A percentile compares a stretch with the other conserved stretches of the same genome.
phyloP scores from a whole-genome alignment of 2,888 invertebrate genomes.

The Eledona agricola region DNA sequence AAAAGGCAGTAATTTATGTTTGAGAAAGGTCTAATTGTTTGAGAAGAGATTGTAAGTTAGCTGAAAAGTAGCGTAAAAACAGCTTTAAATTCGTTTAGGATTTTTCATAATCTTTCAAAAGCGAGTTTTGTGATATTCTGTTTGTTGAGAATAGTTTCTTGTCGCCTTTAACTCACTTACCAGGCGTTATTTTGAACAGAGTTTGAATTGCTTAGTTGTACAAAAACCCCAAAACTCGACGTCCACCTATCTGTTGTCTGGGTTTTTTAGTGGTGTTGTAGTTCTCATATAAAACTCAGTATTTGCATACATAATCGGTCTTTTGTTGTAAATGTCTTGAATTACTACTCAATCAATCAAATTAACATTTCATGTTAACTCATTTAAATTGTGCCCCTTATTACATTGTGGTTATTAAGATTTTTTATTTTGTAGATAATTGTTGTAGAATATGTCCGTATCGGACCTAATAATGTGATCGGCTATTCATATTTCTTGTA shows the following conservation, averaged over 20 bases:
- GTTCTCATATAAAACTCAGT: constrained; percentile 36
- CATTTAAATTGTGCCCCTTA: constrained; percentile 30
- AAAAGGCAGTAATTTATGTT: constrained; percentile 27
- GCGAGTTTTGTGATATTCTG: constrained; percentile 7
- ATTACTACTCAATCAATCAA: constrained; percentile 28
- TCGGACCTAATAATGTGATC: constrained; percentile 55
- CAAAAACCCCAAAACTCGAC: constrained; percentile 46
- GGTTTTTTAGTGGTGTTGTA: constrained; percentile 30
- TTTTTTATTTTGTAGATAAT: constrained; percentile 52
- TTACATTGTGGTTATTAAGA: constrained; percentile 32
- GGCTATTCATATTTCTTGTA: constrained; percentile 53
- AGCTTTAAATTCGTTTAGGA: constrained; percentile 24
- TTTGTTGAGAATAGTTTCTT: constrained; percentile 3
- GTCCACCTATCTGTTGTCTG: constrained; percentile 45
- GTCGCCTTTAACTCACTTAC: too few relatives aligned
- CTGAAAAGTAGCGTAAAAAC: constrained; percentile 14
- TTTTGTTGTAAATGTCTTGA: constrained; percentile 25
- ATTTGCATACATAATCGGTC: constrained; percentile 28
- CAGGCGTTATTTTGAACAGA: too few relatives aligned
- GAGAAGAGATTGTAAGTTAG: constrained; percentile 9
- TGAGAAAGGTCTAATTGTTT: constrained; percentile 9
- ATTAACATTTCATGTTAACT: constrained; percentile 38
- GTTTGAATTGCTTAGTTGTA: too few relatives aligned
- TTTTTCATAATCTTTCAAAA: constrained; percentile 17
- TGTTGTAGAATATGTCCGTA: constrained; percentile 50